Base-by-base conservation (phyloP, 2,888 invertebrate species). In the Synanthedon myopaeformis region DNA sequence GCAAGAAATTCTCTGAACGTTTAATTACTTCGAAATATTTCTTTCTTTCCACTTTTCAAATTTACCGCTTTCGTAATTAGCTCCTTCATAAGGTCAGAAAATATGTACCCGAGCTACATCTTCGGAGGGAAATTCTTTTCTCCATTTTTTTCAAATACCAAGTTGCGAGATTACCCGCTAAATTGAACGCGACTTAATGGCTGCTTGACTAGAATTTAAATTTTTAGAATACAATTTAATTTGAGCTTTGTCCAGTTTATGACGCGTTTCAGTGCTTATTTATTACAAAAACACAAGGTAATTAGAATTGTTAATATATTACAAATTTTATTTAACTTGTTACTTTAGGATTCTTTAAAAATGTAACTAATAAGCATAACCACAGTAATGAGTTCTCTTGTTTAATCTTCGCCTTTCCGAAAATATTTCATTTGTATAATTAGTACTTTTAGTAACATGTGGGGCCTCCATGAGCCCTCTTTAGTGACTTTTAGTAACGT, bases 21-120 rank as follows among this genome's bases (percentile, higher is more conserved):
- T 62, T 71, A 72, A 74, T 74, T 72, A 70, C 67, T 65, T 63
- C 62, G 67, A 64, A 69, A 67, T 64, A 67, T 70, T 71, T 68
- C 72, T 65, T 72, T 70, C 64, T 65, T 65, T 65, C 57, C 54
- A 63, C 61, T 66, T 71, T 70, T 67, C 60, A 65, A 70, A 69
- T 70, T 72, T 68, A 67, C 66, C 63, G 66, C 57, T 53, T 58
- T 61, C 51, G 55, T 64, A 66, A 66, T 66, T 64, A 67, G 62
- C 62, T 59, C 55, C 55, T 60, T 61, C 61, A 60, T 58, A 59
- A 58, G 61, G 57, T 64, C 23, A 58, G 58, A 61, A 54, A 61
- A 64, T 62, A 58, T 60, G 60, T 54, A 50, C 42, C 53, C 51
- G 55, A 53, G 55, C 53, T 53, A 54, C 54, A 57, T 57, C 60